These are phyloP conservation scores for Epinephelus cyanopodus DNA, from an alignment of 2,113 vertebrate genomes.

Conservation along the genomic window DNA sequence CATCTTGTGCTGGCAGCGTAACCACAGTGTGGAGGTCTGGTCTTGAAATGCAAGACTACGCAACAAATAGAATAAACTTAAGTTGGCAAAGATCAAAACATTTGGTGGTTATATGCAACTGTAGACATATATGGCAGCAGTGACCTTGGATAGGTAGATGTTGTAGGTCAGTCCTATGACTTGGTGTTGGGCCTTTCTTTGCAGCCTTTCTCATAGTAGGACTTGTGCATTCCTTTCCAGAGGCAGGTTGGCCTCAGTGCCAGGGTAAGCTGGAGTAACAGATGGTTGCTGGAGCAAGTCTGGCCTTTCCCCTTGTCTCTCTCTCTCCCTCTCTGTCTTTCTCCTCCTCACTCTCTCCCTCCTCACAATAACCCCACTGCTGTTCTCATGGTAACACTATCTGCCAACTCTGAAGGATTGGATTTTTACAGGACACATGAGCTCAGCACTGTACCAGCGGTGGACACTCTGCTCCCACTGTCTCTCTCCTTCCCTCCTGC, in stretches of 20 bases:
- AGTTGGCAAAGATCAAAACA: not conserved
- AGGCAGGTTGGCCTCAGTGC: conserved; percentile 66
- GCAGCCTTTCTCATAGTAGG: conserved; percentile 32
- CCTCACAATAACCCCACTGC: conserved; percentile 77
- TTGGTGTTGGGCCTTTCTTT: conserved; percentile 7
- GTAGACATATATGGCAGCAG: not conserved
- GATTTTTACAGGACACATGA: conserved; percentile 79
- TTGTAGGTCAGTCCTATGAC: conserved; percentile 6
- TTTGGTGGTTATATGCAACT: not conserved
- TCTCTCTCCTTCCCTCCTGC: conserved; percentile 61
- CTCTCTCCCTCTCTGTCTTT: conserved; percentile 83
- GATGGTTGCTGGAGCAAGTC: conserved; percentile 96
- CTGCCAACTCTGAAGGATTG: conserved; percentile 80
- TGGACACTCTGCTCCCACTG: conserved; percentile 57
- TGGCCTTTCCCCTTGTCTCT: conserved; percentile 71
- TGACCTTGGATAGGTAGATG: not conserved
- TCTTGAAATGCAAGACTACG: not conserved
- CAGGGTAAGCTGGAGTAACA: conserved; percentile 93
- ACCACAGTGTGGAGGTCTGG: not conserved
- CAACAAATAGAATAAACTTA: not conserved
- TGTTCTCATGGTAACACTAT: conserved; percentile 84
- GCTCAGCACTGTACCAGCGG: conserved; percentile 68
- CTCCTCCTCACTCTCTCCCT: conserved; percentile 51
- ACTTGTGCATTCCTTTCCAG: conserved; percentile 72
- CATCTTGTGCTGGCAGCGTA: not conserved